Base-by-base conservation (phyloP, 2,113 vertebrate genomes). In the Leucoraja erinaceus region DNA sequence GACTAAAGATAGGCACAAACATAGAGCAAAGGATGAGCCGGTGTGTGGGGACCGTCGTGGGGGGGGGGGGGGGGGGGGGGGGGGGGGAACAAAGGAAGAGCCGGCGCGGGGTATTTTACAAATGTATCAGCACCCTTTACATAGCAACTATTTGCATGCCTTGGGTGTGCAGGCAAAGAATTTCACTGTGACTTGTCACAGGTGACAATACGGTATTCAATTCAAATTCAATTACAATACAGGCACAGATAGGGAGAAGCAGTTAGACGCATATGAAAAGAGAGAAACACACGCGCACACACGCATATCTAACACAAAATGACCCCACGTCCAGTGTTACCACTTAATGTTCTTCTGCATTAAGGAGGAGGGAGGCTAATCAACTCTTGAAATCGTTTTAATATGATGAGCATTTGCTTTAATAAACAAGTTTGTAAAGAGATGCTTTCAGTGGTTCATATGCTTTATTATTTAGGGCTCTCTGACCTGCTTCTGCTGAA, bases 331-430 rank as follows among this genome's bases (percentile, higher is more conserved):
- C 22, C 59, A 28, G 28, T 28, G 22, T 83, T 83, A 4, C 28
- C 59, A 86, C 59, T 61, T 86, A 86, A 86, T 86, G 81, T 84
- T 84, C 25, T 14, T 84, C 25, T 84, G 59, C 25, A 61, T 16
- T 83, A 83, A 63, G 12, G 83, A 86, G 83, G 25, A 86, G 56
- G 83, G 83, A 86, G 83, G 56, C 83, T 63, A n/a, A 86, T 86
- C 61, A 86, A 86, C 83, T 86, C 83, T 86, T 86, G 56, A 86
- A 86, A 86, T 86, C 56, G 31, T 86, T 56, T 83, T 61, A 86
- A 86, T 61, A 86, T 31, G 56, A 63, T 61, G 59, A 28, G 14
- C 83, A n/a, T 86, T 86, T 63, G 56, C 56, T 86, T 12, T 63
- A 6, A 86, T 86, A 86, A 86, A 86, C 56, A 86, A 61, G 56